Evolutionary conservation across 2,113 vertebrate genomes (phyloP).

Genomic region (Amia ocellicauda): DNA sequence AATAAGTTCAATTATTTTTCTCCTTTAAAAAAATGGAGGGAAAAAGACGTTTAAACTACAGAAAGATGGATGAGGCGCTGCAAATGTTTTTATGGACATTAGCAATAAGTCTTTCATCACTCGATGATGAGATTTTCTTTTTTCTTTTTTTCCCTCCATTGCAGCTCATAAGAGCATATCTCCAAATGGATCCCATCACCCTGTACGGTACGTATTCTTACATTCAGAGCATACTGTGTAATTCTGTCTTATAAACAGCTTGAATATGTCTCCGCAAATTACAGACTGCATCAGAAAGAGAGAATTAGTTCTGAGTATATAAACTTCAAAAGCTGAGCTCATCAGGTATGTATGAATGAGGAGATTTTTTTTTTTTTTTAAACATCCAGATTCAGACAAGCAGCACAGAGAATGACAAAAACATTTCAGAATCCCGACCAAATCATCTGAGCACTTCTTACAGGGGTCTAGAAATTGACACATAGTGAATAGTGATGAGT

Average conservation of each 20-base stretch:
- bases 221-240: slow-evolving; percentile 6
- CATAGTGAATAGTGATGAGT: too few relatives aligned
- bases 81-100: slow-evolving; percentile 24
- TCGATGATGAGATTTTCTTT: slow-evolving; percentile 9
- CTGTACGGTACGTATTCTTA: slow-evolving; percentile 13
- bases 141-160: not conserved
- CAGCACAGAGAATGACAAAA: too few relatives aligned
- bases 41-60: slow-evolving; percentile 3
- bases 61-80: slow-evolving; percentile 9
- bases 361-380: too few relatives aligned
- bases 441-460: too few relatives aligned
- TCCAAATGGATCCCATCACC: not conserved
- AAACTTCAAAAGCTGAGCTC: slow-evolving; percentile 33
- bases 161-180: not conserved
- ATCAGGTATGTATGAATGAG: slow-evolving; percentile 6
- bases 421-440: too few relatives aligned
- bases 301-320: slow-evolving; percentile 37
- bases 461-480: too few relatives aligned
- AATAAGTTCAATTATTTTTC: slow-evolving; percentile 17
- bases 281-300: slow-evolving; percentile 22
- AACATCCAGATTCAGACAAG: too few relatives aligned
- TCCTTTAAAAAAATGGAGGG: slow-evolving; percentile 9
- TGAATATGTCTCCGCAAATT: slow-evolving; percentile 29
- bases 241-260: slow-evolving; percentile 2
- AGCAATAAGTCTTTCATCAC: slow-evolving; percentile 19